Conservation (phyloP, 2,113 vertebrate genomes). For the Tyto alba region DNA sequence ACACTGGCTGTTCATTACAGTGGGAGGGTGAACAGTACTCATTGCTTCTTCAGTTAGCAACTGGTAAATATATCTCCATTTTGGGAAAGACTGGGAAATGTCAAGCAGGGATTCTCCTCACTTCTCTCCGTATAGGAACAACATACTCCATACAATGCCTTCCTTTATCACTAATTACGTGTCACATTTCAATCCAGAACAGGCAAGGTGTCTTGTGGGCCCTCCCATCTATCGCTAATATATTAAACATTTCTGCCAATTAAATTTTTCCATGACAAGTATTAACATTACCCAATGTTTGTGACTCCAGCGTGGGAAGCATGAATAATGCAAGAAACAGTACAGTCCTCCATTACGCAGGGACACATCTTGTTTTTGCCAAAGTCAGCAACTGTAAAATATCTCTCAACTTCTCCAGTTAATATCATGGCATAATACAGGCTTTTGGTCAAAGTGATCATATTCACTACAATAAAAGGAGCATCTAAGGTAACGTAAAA, state of each 20-base stretch:
- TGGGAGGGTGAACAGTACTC: constrained; percentile 27
- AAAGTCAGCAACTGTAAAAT: constrained; percentile 53
- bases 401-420: constrained; percentile 22
- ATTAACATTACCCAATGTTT: constrained; percentile 23
- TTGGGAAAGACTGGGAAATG: constrained; percentile 1
- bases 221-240: neutral
- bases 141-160: neutral
- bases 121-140: neutral
- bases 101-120: neutral
- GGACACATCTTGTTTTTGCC: constrained; percentile 40
- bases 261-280: constrained; percentile 5
- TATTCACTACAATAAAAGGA: neutral
- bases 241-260: neutral
- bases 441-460: neutral
- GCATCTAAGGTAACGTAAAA: neutral
- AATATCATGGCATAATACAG: neutral
- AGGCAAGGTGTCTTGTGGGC: neutral
- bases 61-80: constrained; percentile 50
- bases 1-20: constrained; percentile 57
- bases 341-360: constrained; percentile 36
- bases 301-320: constrained; percentile 43
- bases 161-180: neutral
- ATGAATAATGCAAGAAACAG: constrained; percentile 37
- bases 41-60: constrained; percentile 34
- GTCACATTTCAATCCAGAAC: neutral